Conservation (phyloP, 64 coral and sea anemone genomes). For the Anthopleura sola region DNA sequence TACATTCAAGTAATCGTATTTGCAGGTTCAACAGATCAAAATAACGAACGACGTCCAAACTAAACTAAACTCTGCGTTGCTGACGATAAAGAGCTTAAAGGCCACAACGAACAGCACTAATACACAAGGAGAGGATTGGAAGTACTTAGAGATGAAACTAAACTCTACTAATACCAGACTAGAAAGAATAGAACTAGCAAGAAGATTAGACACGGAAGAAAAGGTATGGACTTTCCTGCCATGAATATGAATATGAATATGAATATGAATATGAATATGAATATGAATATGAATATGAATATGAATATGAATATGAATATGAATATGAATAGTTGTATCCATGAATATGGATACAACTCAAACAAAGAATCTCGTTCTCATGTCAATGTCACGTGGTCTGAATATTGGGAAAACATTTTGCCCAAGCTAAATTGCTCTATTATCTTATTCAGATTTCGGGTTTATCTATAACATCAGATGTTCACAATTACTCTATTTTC, state of each 20-base stretch:
- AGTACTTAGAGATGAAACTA: background rate
- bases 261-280: too few relatives aligned
- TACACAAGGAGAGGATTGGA: background rate
- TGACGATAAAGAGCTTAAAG: background rate
- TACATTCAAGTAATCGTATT: background rate
- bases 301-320: too few relatives aligned
- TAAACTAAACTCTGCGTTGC: background rate
- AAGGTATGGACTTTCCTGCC: background rate
- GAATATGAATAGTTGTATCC: too few relatives aligned
- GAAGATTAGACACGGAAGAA: background rate
- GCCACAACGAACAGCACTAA: background rate
- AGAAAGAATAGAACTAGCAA: background rate
- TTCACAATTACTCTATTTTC: background rate
- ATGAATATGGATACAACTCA: too few relatives aligned
- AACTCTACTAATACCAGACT: background rate
- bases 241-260: too few relatives aligned
- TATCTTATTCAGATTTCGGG: too few relatives aligned
- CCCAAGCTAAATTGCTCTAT: too few relatives aligned
- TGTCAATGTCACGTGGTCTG: too few relatives aligned
- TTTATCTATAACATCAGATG: too few relatives aligned
- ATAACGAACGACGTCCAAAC: background rate
- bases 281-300: too few relatives aligned
- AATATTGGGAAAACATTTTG: too few relatives aligned
- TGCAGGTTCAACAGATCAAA: background rate
- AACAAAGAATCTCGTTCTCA: too few relatives aligned